These are phyloP conservation scores for Macrochelys suwanniensis DNA, from an alignment of 2,797 vertebrate genomes.

Conservation along the genomic window DNA sequence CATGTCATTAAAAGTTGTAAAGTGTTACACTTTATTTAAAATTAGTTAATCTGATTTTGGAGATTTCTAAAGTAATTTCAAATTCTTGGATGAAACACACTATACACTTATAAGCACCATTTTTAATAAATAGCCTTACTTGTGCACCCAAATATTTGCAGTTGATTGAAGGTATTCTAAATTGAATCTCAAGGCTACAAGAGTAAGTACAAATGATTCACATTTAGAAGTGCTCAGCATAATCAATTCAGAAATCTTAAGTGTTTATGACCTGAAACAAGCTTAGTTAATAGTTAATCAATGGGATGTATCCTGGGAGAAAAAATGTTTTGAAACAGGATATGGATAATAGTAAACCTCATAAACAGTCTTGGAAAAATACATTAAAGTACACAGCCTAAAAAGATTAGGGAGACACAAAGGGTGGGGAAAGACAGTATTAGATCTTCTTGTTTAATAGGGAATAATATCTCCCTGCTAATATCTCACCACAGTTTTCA, in stretches of 20 bases:
- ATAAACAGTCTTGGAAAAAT: background rate
- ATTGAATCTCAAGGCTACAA: background rate
- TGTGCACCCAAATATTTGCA: background rate
- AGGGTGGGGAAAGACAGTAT: background rate
- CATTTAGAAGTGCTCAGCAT: background rate
- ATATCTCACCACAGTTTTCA: background rate
- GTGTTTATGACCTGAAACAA: constrained; percentile 46
- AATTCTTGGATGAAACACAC: background rate
- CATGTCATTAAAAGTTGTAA: background rate
- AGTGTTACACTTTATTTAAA: background rate
- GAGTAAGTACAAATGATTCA: constrained; percentile 6
- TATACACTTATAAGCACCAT: background rate
- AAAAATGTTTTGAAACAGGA: background rate
- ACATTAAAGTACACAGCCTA: background rate
- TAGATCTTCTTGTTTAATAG: background rate
- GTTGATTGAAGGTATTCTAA: background rate
- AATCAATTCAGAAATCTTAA: constrained; percentile 20
- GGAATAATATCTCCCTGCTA: background rate
- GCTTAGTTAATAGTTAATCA: constrained; percentile 41
- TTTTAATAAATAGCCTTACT: background rate
- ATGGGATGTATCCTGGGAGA: constrained; percentile 26
- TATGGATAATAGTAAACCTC: background rate
- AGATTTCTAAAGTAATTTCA: background rate
- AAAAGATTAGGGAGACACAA: background rate
- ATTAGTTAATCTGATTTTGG: background rate